phyloP scores from a whole-genome alignment of 23 tunicate genomes.

The Trididemnum nubilum region DNA sequence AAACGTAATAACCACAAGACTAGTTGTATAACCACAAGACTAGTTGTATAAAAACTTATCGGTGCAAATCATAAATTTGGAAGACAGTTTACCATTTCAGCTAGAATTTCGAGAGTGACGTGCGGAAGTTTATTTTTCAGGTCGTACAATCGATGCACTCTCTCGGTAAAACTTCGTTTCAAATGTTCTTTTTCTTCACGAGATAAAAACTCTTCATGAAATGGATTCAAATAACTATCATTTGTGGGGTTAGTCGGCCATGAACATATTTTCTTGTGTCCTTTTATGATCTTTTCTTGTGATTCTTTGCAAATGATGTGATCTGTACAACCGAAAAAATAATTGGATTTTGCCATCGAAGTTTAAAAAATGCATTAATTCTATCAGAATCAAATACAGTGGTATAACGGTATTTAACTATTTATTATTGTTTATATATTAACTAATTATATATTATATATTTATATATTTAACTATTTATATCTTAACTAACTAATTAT shows the following conservation, averaged over 20 bases:
- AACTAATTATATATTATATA: too few relatives aligned
- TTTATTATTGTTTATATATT: too few relatives aligned
- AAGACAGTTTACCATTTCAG: constrained; percentile 24
- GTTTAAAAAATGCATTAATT: too few relatives aligned
- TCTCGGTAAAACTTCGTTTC: constrained; percentile 10
- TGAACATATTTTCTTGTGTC: constrained; percentile 70
- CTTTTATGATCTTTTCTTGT: constrained; percentile 32
- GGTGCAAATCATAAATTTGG: too few relatives aligned
- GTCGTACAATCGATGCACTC: constrained; percentile 21
- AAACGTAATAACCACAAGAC: too few relatives aligned
- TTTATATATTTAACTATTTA: too few relatives aligned
- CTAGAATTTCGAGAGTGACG: neutral
- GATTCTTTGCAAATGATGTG: constrained; percentile 39
- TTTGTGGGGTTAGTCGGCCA: constrained; percentile 68
- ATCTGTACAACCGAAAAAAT: constrained; percentile 38
- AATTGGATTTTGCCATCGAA: too few relatives aligned
- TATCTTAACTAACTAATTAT: too few relatives aligned
- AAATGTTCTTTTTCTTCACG: constrained; percentile 11
- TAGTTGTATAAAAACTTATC: too few relatives aligned
- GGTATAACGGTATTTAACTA: too few relatives aligned
- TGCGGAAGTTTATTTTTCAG: constrained; percentile 41
- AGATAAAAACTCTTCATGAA: constrained; percentile 33
- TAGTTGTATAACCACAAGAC: too few relatives aligned
- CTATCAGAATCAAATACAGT: too few relatives aligned
- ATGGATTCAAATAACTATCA: constrained; percentile 47